These are phyloP conservation scores for Otus scops DNA, from an alignment of 2,797 vertebrate genomes.

Conservation along the genomic window DNA sequence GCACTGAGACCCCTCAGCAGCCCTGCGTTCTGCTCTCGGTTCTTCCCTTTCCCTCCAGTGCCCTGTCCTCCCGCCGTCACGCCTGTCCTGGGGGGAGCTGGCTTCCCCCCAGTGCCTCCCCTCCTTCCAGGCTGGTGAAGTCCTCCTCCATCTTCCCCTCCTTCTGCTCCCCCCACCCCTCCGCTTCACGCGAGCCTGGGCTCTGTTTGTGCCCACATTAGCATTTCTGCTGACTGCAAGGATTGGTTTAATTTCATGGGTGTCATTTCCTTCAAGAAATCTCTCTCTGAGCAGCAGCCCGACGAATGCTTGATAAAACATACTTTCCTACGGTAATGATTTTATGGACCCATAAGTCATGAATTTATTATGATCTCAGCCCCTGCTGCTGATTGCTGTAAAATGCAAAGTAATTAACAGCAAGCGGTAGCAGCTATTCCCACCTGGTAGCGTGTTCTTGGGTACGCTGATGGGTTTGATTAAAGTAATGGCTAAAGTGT, in stretches of 20 bases:
- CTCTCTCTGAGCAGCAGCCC: constrained; percentile 80
- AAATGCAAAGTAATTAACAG: constrained; percentile 85
- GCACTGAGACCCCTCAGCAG: background rate
- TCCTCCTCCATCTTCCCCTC: background rate
- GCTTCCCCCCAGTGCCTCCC: background rate
- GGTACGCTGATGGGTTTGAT: constrained; percentile 80
- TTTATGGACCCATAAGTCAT: constrained; percentile 85
- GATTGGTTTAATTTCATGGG: constrained; percentile 82
- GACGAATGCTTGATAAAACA: constrained; percentile 81
- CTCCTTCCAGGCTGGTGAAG: background rate
- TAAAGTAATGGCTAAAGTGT: constrained; percentile 82
- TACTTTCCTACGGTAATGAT: constrained; percentile 84
- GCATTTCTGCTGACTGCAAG: constrained; percentile 82
- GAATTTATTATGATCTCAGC: constrained; percentile 85
- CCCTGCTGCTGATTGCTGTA: constrained; percentile 83
- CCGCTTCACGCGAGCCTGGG: background rate
- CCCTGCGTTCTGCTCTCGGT: accelerated
- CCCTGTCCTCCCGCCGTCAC: background rate
- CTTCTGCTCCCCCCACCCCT: background rate
- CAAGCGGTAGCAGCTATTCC: constrained; percentile 80
- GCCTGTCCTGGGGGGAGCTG: background rate
- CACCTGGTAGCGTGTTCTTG: constrained; percentile 79
- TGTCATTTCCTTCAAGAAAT: constrained; percentile 85
- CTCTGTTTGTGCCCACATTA: constrained; percentile 72
- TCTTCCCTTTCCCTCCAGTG: background rate